A percentile compares a stretch with the other conserved stretches of the same genome.
These are phyloP conservation scores for Xylota segnis DNA, from an alignment of 2,888 invertebrate species.

Conservation along the genomic window DNA sequence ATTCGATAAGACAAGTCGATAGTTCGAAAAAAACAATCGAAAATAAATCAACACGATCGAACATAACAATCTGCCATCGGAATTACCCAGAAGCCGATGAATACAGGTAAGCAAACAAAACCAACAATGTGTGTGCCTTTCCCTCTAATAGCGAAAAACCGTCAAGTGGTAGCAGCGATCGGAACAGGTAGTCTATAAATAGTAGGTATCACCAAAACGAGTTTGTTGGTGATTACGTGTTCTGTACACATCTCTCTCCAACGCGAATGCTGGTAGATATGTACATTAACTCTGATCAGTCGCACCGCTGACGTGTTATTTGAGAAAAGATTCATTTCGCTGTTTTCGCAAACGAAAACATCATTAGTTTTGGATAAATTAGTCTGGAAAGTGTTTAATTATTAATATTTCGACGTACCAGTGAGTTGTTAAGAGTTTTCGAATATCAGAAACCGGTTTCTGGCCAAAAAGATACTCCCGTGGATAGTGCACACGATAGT, in stretches of 20 bases:
- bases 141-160: constrained; percentile 29
- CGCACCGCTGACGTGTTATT: constrained; percentile 38
- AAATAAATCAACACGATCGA: too few species aligned
- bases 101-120: constrained; percentile 41
- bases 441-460: neutral
- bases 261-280: constrained; percentile 45
- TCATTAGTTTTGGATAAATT: neutral
- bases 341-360: neutral
- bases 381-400: neutral
- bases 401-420: neutral
- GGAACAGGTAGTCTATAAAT: constrained; percentile 59
- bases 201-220: constrained; percentile 44
- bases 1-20: too few species aligned
- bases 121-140: constrained; percentile 11
- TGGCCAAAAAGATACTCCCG: neutral
- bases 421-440: neutral
- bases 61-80: neutral
- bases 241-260: constrained; percentile 32
- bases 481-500: constrained; percentile 22
- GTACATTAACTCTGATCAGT: constrained; percentile 30
- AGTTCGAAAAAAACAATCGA: too few species aligned
- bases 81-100: neutral
- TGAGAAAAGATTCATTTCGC: constrained; percentile 21
- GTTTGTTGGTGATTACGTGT: constrained; percentile 56
- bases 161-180: constrained; percentile 49